phyloP scores from a whole-genome alignment of 2,888 invertebrate species.

The Temnothorax rugatulus region DNA sequence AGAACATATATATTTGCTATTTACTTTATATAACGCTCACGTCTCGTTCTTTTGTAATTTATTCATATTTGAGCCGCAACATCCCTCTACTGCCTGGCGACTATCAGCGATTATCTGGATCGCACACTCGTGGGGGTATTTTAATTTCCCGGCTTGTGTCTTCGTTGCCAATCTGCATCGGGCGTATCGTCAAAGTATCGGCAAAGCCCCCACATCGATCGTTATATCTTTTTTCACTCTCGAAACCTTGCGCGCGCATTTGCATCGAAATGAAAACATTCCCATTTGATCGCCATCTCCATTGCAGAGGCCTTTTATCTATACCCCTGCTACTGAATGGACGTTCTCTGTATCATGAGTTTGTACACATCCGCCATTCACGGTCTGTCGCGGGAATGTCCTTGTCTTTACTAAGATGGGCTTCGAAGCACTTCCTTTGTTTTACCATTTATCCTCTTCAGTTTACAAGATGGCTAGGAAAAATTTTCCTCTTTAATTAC shows the following conservation, averaged over 20 bases:
- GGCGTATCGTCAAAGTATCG: conserved; percentile 57
- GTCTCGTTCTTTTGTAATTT: background rate
- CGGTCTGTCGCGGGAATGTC: conserved; percentile 52
- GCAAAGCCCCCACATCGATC: conserved; percentile 43
- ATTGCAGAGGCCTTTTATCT: conserved; percentile 66
- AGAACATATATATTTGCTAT: background rate
- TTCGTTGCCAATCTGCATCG: conserved; percentile 32
- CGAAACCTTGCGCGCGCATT: conserved; percentile 63
- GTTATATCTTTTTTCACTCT: conserved; percentile 37
- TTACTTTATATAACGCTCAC: background rate
- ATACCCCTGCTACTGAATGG: conserved; percentile 69
- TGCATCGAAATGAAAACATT: conserved; percentile 80
- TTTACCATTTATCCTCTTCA: background rate
- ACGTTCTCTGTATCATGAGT: conserved; percentile 76
- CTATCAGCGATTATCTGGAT: conserved; percentile 51
- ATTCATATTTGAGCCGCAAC: background rate
- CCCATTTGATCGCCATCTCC: conserved; percentile 72
- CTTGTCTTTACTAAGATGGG: conserved; percentile 25
- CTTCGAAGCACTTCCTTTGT: conserved; percentile 23
- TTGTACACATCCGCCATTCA: conserved; percentile 73
- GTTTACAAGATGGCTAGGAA: background rate
- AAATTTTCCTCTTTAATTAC: background rate
- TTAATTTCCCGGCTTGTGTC: conserved; percentile 52
- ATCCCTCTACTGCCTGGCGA: conserved; percentile 35
- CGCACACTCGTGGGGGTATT: conserved; percentile 37